Base-by-base conservation (phyloP, 2,888 invertebrate species). In the Tenthredo livida region DNA sequence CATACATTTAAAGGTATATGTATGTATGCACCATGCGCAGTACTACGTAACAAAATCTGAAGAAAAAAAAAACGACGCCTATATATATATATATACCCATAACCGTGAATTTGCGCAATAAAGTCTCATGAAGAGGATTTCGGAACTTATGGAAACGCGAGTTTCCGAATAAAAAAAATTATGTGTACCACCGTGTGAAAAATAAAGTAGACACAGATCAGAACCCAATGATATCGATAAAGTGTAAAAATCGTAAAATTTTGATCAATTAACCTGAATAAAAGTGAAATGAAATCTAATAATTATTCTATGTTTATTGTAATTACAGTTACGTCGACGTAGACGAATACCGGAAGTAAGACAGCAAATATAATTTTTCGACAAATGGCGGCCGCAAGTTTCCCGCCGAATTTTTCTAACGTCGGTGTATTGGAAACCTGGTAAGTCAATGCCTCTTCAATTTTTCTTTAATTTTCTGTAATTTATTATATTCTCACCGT, bases 351-450 rank as follows among this genome's bases (percentile, higher is more conserved):
- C 88, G 88, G 90, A 90, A 90, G 89, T 89, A 89, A 90, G 88
- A 87, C 86, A 75, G 88, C 88, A 86, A 89, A 86, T 85, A 89
- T 88, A 88, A 89, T 89, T 88, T 87, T 90, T 89, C 89, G 89
- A 88, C 89, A 88, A 90, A 92, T 92, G 92, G 92, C 93, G 91
- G 91, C 92, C 90, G 92, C 92, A 89, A 92, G 90, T 89, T 92
- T 92, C 89, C 92, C 92, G 84, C 92, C 91, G 85, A 92, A 91
- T 90, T 93, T 93, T 88, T 89, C 91, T 85, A 93, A 92, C 91
- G 92, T 93, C 90, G 91, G 92, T 89, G 91, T 92, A 87, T 89
- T 93, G 87, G 93, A 92, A 88, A 92, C 92, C 89, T 92, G 93
- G 93, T 93, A 88, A 93, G 93, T 92, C 82, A 85, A 87, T 87